phyloP scores from a whole-genome alignment of 2,888 invertebrate genomes.

The Trichopoda pennipes region DNA sequence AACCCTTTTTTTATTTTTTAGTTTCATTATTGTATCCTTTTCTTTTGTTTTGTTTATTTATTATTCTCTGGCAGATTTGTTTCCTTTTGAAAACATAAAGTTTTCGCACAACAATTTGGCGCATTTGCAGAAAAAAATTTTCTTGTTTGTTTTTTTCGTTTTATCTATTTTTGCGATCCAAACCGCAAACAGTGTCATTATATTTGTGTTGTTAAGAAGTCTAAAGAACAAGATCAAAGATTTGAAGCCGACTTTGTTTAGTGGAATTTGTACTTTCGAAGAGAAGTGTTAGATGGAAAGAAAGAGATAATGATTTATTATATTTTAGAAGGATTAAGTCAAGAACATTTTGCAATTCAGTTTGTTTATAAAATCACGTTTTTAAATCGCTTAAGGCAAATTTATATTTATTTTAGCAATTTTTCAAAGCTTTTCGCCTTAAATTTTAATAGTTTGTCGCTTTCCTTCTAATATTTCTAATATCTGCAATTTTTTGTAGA shows the following conservation, averaged over 20 bases:
- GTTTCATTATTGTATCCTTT: slow-evolving; percentile 15
- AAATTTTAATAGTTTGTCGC: too few species aligned
- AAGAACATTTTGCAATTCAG: too few species aligned
- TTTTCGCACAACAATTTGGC: slow-evolving; percentile 65
- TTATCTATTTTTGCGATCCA: slow-evolving; percentile 63
- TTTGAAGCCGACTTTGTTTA: slow-evolving; percentile 28
- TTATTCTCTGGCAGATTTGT: slow-evolving; percentile 31
- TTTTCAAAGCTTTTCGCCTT: too few species aligned
- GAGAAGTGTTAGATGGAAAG: neutral
- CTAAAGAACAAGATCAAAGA: slow-evolving; percentile 42
- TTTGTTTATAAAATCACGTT: too few species aligned
- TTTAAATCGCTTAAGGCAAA: too few species aligned
- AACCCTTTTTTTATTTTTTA: slow-evolving; percentile 43
- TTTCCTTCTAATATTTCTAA: too few species aligned
- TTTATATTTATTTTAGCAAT: too few species aligned
- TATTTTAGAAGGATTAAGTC: neutral
- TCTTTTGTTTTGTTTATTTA: slow-evolving; percentile 7
- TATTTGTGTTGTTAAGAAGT: slow-evolving; percentile 22
- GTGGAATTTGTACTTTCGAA: neutral
- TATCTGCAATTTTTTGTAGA: too few species aligned
- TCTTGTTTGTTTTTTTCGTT: slow-evolving; percentile 3
- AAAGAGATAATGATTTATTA: neutral
- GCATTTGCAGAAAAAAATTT: slow-evolving; percentile 45
- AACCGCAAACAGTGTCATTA: slow-evolving; percentile 69
- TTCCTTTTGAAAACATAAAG: slow-evolving; percentile 31